These are phyloP conservation scores for Aurelia sp. DNA, from an alignment of 30 jellyfish, hydroid and myxozoan genomes.

Conservation along the genomic window DNA sequence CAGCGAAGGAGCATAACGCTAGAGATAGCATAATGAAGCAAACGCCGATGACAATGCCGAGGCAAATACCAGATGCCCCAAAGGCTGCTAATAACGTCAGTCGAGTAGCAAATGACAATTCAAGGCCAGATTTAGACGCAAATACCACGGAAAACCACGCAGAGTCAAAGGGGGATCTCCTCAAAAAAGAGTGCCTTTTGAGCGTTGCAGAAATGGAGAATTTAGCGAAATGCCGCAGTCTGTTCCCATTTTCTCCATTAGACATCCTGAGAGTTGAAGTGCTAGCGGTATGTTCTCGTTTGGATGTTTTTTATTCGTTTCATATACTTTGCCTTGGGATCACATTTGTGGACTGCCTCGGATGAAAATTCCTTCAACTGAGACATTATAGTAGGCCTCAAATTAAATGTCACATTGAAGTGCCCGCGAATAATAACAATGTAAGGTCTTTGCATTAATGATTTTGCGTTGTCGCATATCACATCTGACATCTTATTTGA, in stretches of 20 bases:
- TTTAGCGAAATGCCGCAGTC: constrained; percentile 1
- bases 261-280: constrained; percentile 12
- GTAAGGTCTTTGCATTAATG: too few relatives aligned
- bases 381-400: too few relatives aligned
- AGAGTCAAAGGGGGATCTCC: not conserved
- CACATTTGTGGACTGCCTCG: too few relatives aligned
- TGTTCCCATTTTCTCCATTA: constrained; percentile 17
- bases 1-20: not conserved
- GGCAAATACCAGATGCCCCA: not conserved
- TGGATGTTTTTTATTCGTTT: too few relatives aligned
- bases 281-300: not conserved
- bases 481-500: too few relatives aligned
- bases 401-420: too few relatives aligned
- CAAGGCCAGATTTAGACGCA: not conserved
- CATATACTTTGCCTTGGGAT: too few relatives aligned
- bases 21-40: not conserved
- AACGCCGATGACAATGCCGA: not conserved
- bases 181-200: not conserved
- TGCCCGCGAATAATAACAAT: too few relatives aligned
- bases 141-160: not conserved
- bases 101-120: not conserved
- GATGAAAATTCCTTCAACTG: too few relatives aligned
- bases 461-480: too few relatives aligned
- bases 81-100: not conserved
- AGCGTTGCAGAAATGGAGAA: constrained; percentile 7